phyloP scores from a whole-genome alignment of 2,113 vertebrate species.

The Pterophyllum scalare region DNA sequence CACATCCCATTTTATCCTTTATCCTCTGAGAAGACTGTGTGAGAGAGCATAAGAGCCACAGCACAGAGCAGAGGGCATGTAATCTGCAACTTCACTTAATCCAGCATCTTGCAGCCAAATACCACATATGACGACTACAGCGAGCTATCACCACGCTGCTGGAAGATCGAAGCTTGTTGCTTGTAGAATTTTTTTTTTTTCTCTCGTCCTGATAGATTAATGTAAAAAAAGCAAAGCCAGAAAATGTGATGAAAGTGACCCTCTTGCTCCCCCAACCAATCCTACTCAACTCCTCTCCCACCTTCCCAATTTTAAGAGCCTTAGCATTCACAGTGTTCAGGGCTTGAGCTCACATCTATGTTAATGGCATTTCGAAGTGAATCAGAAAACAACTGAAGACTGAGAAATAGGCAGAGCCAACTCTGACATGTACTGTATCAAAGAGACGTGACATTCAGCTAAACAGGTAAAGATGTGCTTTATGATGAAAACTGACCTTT shows the following conservation, averaged over 20 bases:
- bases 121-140: conserved; percentile 31
- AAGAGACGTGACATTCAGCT: conserved; percentile 1
- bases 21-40: conserved; percentile 50
- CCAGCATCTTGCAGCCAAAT: conserved; percentile 51
- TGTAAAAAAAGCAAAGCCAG: conserved; percentile 47
- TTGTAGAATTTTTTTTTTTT: conserved; percentile 21
- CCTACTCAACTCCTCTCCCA: background rate
- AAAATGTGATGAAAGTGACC: conserved; percentile 45
- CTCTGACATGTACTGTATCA: conserved; percentile 32
- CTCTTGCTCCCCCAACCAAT: background rate
- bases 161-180: conserved; percentile 21
- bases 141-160: conserved; percentile 31
- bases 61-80: conserved; percentile 45
- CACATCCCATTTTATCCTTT: background rate
- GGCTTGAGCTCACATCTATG: conserved; percentile 45
- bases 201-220: conserved; percentile 54
- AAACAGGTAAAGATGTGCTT: background rate
- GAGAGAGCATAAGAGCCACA: conserved; percentile 4
- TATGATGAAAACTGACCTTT: conserved; percentile 22
- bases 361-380: conserved; percentile 57
- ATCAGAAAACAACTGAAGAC: conserved; percentile 44
- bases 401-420: background rate
- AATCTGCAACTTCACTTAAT: conserved; percentile 56
- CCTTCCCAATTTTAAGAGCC: conserved; percentile 34
- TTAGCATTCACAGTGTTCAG: conserved; percentile 39